Evolutionary conservation across 2,113 vertebrate species (phyloP), one percentile per base, ranked within the genome.

Genomic region (Colistium nudipinnis): DNA sequence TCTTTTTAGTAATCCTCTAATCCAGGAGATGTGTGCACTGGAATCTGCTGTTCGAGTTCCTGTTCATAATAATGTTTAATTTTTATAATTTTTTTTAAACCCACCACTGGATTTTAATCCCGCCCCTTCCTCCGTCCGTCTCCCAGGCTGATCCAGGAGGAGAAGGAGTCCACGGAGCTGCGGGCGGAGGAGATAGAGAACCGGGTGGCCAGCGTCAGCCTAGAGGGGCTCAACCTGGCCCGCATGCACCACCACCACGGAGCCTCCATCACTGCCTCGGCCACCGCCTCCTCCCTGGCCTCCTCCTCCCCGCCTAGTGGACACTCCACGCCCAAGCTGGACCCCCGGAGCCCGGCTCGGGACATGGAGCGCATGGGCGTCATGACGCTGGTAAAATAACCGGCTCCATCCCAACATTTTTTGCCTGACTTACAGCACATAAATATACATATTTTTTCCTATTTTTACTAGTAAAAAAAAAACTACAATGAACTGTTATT

Each of bases 291-390:
- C 0, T 99, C 98, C 0, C 92, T 99, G 81, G 95, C 98, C 60
- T 98, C 96, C 33, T 99, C 98, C 20, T 99, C 98, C 25, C 98
- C 98, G 31, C 96, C 97, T n/a, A 99, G 98, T 0, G 98, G 98
- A 35, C 96, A 96, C 90, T 98, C 97, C 7, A 96, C 96, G 14
- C 98, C 98, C 33, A 99, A 99, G 74, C 95, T 98, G 31, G 97
- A 97, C 20, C 95, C 95, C 3, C 93, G 98, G 63, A 99, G 97
- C 64, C 96, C 97, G 7, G 95, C 96, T 43, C 88, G 96, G 7
- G 98, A 99, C 81, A 98, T 98, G 95, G 98, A 99, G 78, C 94
- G 97, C 35, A 98, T 98, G 97, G 98, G 98, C 16, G 94, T 97
- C 75, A 98, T 98, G 96, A 99, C 97, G 0, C 92, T 99, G 95